Conservation (phyloP, 1,140 invertebrate species). For the Pantala flavescens region DNA sequence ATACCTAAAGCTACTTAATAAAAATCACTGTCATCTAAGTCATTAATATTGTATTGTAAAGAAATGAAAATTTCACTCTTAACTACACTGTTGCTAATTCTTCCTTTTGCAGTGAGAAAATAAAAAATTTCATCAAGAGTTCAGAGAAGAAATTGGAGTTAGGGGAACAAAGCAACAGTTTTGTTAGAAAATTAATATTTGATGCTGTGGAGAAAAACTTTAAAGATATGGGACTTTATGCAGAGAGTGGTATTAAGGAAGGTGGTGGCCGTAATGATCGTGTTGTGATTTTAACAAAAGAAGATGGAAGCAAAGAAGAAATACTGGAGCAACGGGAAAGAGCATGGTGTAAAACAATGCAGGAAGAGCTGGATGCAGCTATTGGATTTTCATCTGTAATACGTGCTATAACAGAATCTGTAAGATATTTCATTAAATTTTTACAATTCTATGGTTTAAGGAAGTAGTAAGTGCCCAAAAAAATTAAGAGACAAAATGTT, state of each 20-base stretch:
- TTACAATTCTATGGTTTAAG: too few species aligned
- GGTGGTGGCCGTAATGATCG: not conserved
- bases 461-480: too few species aligned
- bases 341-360: not conserved
- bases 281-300: slow-evolving; percentile 3
- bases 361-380: not conserved
- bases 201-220: not conserved
- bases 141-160: not conserved
- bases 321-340: not conserved
- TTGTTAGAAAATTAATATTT: slow-evolving; percentile 1
- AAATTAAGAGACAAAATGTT: too few species aligned
- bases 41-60: too few species aligned
- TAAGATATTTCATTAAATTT: too few species aligned
- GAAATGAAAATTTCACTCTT: too few species aligned
- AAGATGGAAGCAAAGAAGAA: not conserved
- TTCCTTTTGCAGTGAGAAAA: not conserved
- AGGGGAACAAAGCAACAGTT: not conserved
- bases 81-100: too few species aligned
- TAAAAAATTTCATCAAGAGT: not conserved
- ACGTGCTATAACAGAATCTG: not conserved
- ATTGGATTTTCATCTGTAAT: not conserved
- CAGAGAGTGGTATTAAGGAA: not conserved
- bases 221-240: not conserved
- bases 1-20: too few species aligned
- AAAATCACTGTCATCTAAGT: too few species aligned